These are phyloP conservation scores for Cnemophilus loriae DNA, from an alignment of 2,113 vertebrate genomes.

Conservation along the genomic window DNA sequence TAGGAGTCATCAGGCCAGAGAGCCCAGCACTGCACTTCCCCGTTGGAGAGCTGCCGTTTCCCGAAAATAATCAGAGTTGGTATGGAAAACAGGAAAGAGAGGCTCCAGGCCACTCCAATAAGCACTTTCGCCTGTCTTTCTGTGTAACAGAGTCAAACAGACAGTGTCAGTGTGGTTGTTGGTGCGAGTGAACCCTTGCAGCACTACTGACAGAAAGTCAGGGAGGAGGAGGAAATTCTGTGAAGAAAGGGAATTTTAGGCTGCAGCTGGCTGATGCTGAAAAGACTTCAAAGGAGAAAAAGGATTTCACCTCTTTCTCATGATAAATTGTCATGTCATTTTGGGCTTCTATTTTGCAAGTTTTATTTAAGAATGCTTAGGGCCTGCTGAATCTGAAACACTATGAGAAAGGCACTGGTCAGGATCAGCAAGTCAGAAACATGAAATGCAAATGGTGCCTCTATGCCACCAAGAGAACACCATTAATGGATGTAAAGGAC, in stretches of 20 bases:
- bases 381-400: neutral
- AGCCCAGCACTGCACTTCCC: slow-evolving; percentile 80
- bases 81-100: slow-evolving; percentile 78
- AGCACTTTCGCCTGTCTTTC: slow-evolving; percentile 78
- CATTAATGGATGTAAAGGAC: neutral
- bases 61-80: slow-evolving; percentile 79
- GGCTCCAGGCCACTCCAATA: slow-evolving; percentile 69
- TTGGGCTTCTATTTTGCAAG: neutral
- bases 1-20: slow-evolving; percentile 79
- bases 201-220: neutral
- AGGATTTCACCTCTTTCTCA: neutral
- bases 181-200: rapidly evolving
- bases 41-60: slow-evolving; percentile 72
- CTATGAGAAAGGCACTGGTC: neutral
- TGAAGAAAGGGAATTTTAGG: neutral
- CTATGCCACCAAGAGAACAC: neutral
- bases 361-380: neutral
- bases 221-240: neutral
- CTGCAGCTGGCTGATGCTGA: neutral
- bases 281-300: neutral
- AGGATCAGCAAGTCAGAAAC: neutral
- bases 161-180: neutral
- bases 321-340: neutral
- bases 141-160: slow-evolving; percentile 54
- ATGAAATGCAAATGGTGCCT: neutral